Percentiles rank a stretch among this genome's conserved stretches.
These are phyloP conservation scores for Conus ventricosus DNA, from an alignment of 1,140 invertebrate species.

Conservation along the genomic window DNA sequence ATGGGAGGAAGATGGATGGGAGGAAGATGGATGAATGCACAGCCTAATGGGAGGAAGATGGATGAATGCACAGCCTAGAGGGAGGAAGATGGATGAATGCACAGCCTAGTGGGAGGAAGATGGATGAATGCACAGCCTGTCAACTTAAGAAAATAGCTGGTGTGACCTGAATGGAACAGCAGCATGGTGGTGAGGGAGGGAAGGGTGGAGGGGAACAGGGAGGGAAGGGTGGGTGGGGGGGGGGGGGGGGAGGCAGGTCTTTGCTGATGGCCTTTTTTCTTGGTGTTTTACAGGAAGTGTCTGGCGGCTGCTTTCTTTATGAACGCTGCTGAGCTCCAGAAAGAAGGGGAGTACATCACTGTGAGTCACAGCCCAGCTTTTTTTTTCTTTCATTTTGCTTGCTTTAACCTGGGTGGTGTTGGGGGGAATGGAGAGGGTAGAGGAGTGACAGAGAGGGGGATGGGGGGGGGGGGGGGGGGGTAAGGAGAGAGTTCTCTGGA, in stretches of 20 bases:
- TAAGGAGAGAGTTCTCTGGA: not conserved
- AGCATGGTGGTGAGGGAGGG: too few species aligned
- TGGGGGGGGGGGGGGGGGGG: not conserved
- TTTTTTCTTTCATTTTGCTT: too few species aligned
- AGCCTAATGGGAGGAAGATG: too few species aligned
- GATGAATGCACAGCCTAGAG: too few species aligned
- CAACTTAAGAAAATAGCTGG: too few species aligned
- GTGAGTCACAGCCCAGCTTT: conserved; percentile 76
- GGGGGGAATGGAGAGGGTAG: not conserved
- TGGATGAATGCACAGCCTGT: too few species aligned
- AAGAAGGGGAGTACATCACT: conserved; percentile 83
- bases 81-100: too few species aligned
- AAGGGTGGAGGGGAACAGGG: not conserved
- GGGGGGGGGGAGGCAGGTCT: not conserved
- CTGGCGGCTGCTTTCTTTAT: conserved; percentile 89
- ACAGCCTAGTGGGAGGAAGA: too few species aligned
- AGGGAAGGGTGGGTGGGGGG: not conserved
- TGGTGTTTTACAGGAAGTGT: conserved; percentile 76
- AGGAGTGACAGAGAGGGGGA: not conserved
- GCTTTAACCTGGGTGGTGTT: not conserved
- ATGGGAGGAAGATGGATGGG: too few species aligned
- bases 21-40: too few species aligned
- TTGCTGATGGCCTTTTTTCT: not conserved
- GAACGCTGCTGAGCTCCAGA: conserved; percentile 91
- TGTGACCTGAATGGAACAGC: too few species aligned